Evolutionary conservation across 2,113 vertebrate species (phyloP).

Genomic region (Ictidomys tridecemlineatus): DNA sequence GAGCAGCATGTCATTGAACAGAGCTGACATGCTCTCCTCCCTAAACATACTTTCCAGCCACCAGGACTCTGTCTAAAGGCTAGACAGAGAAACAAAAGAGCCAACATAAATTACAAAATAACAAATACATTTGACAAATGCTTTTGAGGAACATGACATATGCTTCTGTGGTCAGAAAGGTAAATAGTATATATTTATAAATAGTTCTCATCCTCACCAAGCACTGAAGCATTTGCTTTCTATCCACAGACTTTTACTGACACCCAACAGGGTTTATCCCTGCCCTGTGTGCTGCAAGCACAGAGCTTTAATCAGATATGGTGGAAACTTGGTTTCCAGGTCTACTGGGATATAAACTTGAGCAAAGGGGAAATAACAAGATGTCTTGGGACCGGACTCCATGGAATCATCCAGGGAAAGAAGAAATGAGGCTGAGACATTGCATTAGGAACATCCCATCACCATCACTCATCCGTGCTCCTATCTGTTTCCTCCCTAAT

Average conservation of each 20-base stretch:
- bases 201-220: neutral
- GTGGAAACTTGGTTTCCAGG: neutral
- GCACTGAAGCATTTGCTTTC: neutral
- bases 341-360: neutral
- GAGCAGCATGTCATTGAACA: neutral
- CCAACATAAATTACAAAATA: neutral
- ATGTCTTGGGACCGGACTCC: no score
- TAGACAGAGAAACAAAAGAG: neutral
- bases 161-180: neutral
- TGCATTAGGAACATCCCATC: neutral
- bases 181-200: neutral
- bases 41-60: neutral
- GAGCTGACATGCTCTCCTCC: neutral
- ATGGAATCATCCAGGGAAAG: neutral
- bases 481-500: neutral
- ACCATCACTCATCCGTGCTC: neutral
- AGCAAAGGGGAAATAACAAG: no score
- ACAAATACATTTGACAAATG: neutral
- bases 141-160: neutral
- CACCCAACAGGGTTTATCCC: neutral
- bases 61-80: neutral
- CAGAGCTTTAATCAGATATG: neutral
- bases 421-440: neutral
- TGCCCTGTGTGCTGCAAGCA: neutral
- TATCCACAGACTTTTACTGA: neutral